These are phyloP conservation scores for Ceyx melanurus DNA, from an alignment of 2,113 vertebrate genomes.

Conservation along the genomic window DNA sequence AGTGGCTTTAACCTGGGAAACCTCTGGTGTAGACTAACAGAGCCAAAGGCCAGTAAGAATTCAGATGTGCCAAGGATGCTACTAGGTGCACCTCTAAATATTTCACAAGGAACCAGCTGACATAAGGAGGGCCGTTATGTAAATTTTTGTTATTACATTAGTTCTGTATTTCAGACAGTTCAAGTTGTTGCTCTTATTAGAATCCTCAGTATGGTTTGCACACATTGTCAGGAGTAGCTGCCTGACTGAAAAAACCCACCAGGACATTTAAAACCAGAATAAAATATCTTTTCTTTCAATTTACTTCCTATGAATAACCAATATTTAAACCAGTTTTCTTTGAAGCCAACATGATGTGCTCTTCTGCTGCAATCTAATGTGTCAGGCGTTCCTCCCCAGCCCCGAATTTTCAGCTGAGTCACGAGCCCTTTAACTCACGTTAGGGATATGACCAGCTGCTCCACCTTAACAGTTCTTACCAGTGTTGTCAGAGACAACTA, in stretches of 20 bases:
- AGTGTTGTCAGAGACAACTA: neutral
- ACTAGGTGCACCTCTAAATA: conserved; percentile 3
- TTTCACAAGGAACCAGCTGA: conserved; percentile 10
- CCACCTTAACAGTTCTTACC: neutral
- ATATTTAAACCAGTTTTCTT: neutral
- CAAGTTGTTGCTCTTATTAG: conserved; percentile 1
- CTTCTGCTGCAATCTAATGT: neutral
- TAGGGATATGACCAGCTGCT: neutral
- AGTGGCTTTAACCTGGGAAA: conserved; percentile 19
- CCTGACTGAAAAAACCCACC: neutral
- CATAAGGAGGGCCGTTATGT: neutral
- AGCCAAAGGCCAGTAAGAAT: neutral
- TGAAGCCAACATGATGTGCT: neutral
- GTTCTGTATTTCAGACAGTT: conserved; percentile 2
- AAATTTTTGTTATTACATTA: neutral
- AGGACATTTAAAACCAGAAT: neutral
- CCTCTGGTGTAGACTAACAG: neutral
- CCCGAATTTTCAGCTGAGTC: neutral
- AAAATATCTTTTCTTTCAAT: neutral
- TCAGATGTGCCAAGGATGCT: neutral
- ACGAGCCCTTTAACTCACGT: neutral
- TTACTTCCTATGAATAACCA: neutral
- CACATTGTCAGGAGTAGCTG: neutral
- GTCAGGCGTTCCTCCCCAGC: neutral
- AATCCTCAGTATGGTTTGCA: neutral